phyloP scores from a whole-genome alignment of 1,140 invertebrate species.

The Drosophila neocordata region DNA sequence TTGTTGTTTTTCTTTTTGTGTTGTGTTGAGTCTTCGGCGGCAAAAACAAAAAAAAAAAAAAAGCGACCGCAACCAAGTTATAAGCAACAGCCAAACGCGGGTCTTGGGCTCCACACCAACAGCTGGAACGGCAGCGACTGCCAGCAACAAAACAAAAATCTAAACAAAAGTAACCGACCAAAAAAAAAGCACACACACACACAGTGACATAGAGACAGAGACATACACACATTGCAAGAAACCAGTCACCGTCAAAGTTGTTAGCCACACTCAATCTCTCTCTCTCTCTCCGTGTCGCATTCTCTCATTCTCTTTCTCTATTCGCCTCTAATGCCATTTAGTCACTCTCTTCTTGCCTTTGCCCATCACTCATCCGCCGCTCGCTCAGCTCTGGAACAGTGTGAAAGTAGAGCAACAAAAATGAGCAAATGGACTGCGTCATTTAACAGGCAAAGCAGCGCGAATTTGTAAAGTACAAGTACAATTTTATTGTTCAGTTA shows the following conservation, averaged over 20 bases:
- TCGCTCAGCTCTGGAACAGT: slow-evolving; percentile 1
- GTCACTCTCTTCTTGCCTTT: slow-evolving; percentile 4
- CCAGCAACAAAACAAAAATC: slow-evolving; percentile 59
- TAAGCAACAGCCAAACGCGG: slow-evolving; percentile 8
- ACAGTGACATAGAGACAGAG: background rate
- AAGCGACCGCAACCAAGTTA: background rate
- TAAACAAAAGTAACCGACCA: slow-evolving; percentile 53
- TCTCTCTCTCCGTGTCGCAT: background rate
- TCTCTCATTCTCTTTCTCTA: slow-evolving; percentile 20
- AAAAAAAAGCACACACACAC: slow-evolving; percentile 22
- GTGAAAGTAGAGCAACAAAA: slow-evolving; percentile 64
- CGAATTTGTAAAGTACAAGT: slow-evolving; percentile 46
- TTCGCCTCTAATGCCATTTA: background rate
- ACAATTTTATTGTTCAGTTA: slow-evolving; percentile 41
- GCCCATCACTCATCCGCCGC: too few relatives aligned
- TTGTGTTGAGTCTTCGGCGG: background rate
- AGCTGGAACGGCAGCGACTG: slow-evolving; percentile 56
- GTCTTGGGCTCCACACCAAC: slow-evolving; percentile 50
- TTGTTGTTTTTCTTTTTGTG: too few relatives aligned
- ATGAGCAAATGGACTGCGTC: slow-evolving; percentile 40
- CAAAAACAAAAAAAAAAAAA: background rate
- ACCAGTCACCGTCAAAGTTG: slow-evolving; percentile 23
- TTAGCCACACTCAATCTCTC: slow-evolving; percentile 29
- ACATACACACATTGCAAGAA: background rate
- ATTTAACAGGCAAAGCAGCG: slow-evolving; percentile 26